A percentile compares a stretch with the other conserved stretches of the same genome.
These are phyloP conservation scores for Sebastes baramenuke DNA, from an alignment of 2,797 vertebrate genomes.

Conservation along the genomic window DNA sequence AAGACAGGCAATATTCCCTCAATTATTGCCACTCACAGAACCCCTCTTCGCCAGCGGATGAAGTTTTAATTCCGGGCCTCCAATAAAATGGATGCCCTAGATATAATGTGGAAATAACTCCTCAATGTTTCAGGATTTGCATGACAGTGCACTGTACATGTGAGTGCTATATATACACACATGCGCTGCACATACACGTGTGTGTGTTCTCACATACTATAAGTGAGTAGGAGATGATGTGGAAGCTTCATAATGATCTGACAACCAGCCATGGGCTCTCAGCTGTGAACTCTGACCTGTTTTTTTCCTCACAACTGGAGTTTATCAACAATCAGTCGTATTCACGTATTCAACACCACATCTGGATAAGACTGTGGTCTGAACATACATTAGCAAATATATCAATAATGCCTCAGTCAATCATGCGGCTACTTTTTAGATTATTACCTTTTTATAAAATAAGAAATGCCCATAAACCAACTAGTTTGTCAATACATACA, in stretches of 20 bases:
- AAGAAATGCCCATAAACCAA: neutral
- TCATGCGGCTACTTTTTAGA: neutral
- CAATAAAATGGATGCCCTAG: conserved; percentile 73
- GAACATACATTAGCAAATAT: neutral
- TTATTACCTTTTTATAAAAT: neutral
- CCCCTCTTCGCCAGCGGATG: conserved; percentile 66
- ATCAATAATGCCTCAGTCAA: neutral
- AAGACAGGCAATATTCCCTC: conserved; percentile 78
- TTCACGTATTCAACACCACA: neutral
- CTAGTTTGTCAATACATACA: neutral
- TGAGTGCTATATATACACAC: conserved; percentile 16
- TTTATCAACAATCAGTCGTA: neutral
- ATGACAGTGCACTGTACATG: conserved; percentile 33
- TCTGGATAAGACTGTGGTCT: neutral
- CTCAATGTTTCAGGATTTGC: conserved; percentile 64
- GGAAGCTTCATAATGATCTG: conserved; percentile 59
- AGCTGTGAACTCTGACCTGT: conserved; percentile 34
- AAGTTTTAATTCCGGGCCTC: conserved; percentile 77
- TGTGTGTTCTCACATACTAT: neutral
- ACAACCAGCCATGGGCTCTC: conserved; percentile 42
- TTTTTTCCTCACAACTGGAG: conserved; percentile 3
- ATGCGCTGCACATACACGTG: conserved; percentile 3
- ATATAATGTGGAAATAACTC: conserved; percentile 75
- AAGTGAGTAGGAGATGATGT: conserved; percentile 34
- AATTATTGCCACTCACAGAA: conserved; percentile 77